These are phyloP conservation scores for Rhombomys opimus DNA, from an alignment of 2,113 vertebrate species.

Conservation along the genomic window DNA sequence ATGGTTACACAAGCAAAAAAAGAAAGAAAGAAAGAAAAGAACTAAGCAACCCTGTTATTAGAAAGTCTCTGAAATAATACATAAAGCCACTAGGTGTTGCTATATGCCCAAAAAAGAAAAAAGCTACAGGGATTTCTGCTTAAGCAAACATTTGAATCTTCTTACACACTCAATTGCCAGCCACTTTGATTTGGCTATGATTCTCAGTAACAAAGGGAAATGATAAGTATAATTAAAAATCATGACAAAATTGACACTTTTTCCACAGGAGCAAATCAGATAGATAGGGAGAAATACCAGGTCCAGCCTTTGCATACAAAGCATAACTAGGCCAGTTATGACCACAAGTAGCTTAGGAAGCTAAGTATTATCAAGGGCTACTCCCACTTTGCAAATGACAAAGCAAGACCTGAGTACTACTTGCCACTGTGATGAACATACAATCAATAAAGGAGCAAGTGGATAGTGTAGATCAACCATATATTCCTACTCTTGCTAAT, in stretches of 20 bases:
- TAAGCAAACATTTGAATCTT: constrained; percentile 28
- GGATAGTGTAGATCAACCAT: background rate
- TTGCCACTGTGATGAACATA: background rate
- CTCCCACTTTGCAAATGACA: background rate
- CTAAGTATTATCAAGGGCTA: background rate
- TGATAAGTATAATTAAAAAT: background rate
- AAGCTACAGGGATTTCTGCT: background rate
- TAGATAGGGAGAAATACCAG: background rate
- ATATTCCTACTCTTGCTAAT: background rate
- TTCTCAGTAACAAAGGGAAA: constrained; percentile 33
- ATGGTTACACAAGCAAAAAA: constrained; percentile 10
- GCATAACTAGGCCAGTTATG: background rate
- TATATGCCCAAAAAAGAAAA: constrained; percentile 79
- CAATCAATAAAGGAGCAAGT: background rate
- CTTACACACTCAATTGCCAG: constrained; percentile 18
- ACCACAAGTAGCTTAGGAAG: background rate
- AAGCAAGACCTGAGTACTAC: background rate
- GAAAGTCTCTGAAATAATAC: constrained; percentile 70
- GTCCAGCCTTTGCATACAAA: background rate
- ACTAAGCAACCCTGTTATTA: background rate
- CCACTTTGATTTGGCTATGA: constrained; percentile 42
- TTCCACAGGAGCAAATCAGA: background rate
- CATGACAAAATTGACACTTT: background rate
- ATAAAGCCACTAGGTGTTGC: constrained; percentile 87
- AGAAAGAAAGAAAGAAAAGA: background rate